Evolutionary conservation across 2,888 invertebrate species (phyloP).

Genomic region (Tupiocoris notatus): DNA sequence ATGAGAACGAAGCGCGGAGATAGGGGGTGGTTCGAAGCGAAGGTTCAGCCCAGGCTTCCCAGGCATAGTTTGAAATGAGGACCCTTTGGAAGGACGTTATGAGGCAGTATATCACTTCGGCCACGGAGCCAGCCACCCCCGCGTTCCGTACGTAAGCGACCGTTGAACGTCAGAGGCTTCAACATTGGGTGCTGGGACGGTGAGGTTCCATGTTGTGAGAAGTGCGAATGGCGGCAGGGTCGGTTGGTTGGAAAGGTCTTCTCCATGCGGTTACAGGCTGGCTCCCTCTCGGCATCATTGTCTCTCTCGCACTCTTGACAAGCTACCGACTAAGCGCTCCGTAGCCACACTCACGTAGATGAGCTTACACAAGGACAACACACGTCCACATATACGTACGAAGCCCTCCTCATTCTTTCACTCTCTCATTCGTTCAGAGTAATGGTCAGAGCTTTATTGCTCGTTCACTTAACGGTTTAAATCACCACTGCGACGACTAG

Average conservation of each 20-base stretch:
- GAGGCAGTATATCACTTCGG: constrained; percentile 42
- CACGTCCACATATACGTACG: not conserved
- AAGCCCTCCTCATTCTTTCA: not conserved
- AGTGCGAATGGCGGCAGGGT: not conserved
- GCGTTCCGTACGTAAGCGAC: not conserved
- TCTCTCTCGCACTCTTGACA: constrained; percentile 1
- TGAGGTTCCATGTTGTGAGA: not conserved
- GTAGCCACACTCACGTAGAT: not conserved
- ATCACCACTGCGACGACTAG: constrained; percentile 26
- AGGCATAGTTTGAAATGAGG: constrained; percentile 36
- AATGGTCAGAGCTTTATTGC: constrained; percentile 35
- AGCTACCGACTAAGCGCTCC: not conserved
- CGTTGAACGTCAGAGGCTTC: not conserved
- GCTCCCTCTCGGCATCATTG: not conserved
- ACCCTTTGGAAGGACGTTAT: constrained; percentile 41
- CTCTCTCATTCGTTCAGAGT: constrained; percentile 11
- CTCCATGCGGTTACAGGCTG: not conserved
- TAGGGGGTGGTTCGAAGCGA: constrained; percentile 4
- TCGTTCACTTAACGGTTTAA: constrained; percentile 31
- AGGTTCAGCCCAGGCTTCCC: not conserved
- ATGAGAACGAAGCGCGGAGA: constrained; percentile 31
- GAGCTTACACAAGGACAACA: not conserved
- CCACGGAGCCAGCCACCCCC: not conserved
- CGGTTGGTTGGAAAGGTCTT: not conserved
- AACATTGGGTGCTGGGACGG: not conserved